These are phyloP conservation scores for Eupithecia subumbrata DNA, from an alignment of 2,888 invertebrate genomes.

Conservation along the genomic window DNA sequence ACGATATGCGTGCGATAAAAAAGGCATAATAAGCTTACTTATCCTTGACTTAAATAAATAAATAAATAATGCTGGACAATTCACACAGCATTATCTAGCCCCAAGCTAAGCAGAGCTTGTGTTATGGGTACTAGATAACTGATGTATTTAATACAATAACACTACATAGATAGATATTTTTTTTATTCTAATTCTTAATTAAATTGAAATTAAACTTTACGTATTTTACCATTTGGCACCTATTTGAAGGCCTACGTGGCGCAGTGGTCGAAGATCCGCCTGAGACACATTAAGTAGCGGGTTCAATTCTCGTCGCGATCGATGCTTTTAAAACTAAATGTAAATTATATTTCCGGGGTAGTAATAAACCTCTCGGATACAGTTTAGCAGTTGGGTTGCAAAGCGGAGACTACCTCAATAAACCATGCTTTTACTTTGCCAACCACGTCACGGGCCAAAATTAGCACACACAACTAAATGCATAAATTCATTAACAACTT, in stretches of 20 bases:
- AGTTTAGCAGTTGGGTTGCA: constrained; percentile 6
- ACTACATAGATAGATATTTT: too few relatives aligned
- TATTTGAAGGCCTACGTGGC: neutral
- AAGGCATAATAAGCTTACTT: too few relatives aligned
- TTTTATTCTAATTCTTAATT: too few relatives aligned
- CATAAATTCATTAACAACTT: constrained; percentile 50
- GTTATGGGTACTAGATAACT: too few relatives aligned
- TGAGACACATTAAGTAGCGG: neutral
- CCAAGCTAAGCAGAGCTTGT: too few relatives aligned
- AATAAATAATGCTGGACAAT: too few relatives aligned
- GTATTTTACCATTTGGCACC: neutral
- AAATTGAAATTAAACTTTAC: too few relatives aligned
- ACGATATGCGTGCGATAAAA: too few relatives aligned
- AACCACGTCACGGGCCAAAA: constrained; percentile 34
- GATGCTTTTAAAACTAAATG: neutral
- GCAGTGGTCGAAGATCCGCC: neutral
- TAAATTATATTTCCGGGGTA: neutral
- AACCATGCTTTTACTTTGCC: constrained; percentile 18
- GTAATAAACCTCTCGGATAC: neutral
- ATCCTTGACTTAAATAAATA: too few relatives aligned
- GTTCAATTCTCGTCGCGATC: neutral
- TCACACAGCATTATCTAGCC: too few relatives aligned
- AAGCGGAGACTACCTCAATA: constrained; percentile 28
- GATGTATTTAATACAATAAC: too few relatives aligned
- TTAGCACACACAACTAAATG: constrained; percentile 46